A percentile compares a stretch with the other conserved stretches of the same genome.
phyloP scores from a whole-genome alignment of 2,797 vertebrate species.

The Poecilia velifera region DNA sequence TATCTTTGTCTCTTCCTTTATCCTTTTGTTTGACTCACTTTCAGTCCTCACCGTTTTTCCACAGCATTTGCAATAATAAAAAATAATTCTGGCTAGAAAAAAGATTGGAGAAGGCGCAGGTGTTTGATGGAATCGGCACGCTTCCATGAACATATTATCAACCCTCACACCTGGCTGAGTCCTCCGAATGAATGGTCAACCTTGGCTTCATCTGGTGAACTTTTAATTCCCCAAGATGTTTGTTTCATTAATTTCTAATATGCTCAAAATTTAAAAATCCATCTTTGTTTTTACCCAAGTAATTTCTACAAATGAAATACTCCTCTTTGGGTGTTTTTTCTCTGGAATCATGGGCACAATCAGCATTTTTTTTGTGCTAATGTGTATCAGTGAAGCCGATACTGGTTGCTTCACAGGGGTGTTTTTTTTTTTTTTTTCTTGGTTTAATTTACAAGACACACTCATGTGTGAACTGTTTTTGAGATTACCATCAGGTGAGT shows the following conservation, averaged over 20 bases:
- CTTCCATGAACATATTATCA: conserved; percentile 50
- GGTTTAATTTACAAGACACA: not conserved
- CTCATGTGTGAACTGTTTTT: not conserved
- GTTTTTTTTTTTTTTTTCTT: not conserved
- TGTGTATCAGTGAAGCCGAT: not conserved
- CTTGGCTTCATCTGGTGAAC: conserved; percentile 56
- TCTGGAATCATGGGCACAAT: conserved; percentile 4
- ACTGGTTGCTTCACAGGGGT: too few relatives aligned
- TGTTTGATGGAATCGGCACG: conserved; percentile 34
- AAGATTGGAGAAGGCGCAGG: conserved; percentile 29
- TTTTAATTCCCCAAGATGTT: conserved; percentile 74
- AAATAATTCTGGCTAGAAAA: conserved; percentile 12
- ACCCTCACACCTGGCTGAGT: conserved; percentile 56
- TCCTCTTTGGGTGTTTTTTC: conserved; percentile 4
- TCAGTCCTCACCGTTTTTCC: conserved; percentile 7
- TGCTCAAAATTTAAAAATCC: conserved; percentile 71
- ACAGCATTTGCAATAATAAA: conserved; percentile 19
- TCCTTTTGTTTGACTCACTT: conserved; percentile 15
- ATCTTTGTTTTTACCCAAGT: conserved; percentile 47
- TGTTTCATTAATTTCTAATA: conserved; percentile 76
- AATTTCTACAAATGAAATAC: conserved; percentile 52
- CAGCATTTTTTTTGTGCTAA: conserved; percentile 3
- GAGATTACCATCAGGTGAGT: not conserved
- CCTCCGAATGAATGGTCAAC: conserved; percentile 58
- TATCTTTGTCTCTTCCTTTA: conserved; percentile 6